phyloP scores from a whole-genome alignment of 2,888 invertebrate species.

The Netelia melanura region DNA sequence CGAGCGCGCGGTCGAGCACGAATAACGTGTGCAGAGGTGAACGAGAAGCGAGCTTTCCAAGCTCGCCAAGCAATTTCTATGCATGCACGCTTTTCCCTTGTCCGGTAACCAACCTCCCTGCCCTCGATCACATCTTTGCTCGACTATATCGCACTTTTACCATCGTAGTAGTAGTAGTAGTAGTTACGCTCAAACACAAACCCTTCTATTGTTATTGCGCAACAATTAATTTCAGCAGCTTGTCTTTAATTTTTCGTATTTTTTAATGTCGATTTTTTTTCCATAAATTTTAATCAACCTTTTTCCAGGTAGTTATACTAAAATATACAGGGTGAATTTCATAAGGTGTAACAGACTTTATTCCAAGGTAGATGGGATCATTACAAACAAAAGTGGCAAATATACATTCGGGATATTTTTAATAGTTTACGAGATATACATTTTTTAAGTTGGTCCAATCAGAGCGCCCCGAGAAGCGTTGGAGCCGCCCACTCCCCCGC shows the following conservation, averaged over 20 bases:
- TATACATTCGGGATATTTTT: too few relatives aligned
- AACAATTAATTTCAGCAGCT: background rate
- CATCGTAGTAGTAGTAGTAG: background rate
- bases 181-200: background rate
- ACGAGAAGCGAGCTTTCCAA: conserved; percentile 28
- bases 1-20: conserved; percentile 20
- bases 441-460: too few relatives aligned
- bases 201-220: background rate
- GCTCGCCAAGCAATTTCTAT: conserved; percentile 58
- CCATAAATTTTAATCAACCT: background rate
- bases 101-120: conserved; percentile 20
- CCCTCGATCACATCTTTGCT: background rate
- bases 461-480: too few relatives aligned
- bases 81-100: conserved; percentile 34
- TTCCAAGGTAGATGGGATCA: too few relatives aligned
- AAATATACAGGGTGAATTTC: too few relatives aligned
- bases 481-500: too few relatives aligned
- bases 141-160: background rate
- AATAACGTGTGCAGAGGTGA: conserved; percentile 5
- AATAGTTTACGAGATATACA: too few relatives aligned
- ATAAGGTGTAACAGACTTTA: too few relatives aligned
- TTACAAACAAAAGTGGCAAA: too few relatives aligned
- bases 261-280: background rate
- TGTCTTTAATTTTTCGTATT: background rate
- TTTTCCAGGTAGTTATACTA: too few relatives aligned